Evolutionary conservation across 2,888 invertebrate species (phyloP), one percentile per base, ranked within the genome.

Genomic region (Scaptomyza reducta): DNA sequence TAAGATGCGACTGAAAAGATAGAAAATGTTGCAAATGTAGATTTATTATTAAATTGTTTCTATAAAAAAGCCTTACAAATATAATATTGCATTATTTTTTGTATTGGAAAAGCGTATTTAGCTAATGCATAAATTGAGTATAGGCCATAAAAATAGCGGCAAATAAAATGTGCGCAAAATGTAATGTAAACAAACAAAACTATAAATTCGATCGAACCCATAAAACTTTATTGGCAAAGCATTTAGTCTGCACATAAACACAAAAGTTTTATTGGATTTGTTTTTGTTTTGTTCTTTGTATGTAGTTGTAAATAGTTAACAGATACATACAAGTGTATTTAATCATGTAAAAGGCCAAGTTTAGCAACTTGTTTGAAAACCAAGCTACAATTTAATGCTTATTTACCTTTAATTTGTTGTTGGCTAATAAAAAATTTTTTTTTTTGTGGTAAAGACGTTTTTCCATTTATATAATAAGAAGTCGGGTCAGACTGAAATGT

Each of bases 101-200:
- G 27, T 11, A 29, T 38, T 18, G 44, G 25, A 50, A 31, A 40
- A 45, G 59, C 31, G 27, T 22, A 49, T 66, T 56, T 45, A 6
- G 46, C 27, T 50, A 51, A 77, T 60, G 60, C 45, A 73, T 62
- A 74, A 74, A 53, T 59, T 49, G 42, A 53, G 38, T 35, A 27
- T n/a, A 10, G n/a, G 53, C 45, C 50, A 72, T 77, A 66, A 72
- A 68, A 72, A 58, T 40, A 59, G 58, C 54, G 57, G 42, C 65
- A 67, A 61, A 79, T 83, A 81, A 81, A 87, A 77, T 66, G 50
- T 66, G 51, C 40, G 51, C 59, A 70, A 76, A 74, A 67, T 51
- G 61, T 87, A 84, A 89, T 85, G 88, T 82, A 85, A 85, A 85
- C 84, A 85, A 85, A 85, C 84, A 85, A 74, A 88, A 86, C 89